phyloP scores from a whole-genome alignment of 2,797 vertebrate genomes.

The Neomorphus geoffroyi region DNA sequence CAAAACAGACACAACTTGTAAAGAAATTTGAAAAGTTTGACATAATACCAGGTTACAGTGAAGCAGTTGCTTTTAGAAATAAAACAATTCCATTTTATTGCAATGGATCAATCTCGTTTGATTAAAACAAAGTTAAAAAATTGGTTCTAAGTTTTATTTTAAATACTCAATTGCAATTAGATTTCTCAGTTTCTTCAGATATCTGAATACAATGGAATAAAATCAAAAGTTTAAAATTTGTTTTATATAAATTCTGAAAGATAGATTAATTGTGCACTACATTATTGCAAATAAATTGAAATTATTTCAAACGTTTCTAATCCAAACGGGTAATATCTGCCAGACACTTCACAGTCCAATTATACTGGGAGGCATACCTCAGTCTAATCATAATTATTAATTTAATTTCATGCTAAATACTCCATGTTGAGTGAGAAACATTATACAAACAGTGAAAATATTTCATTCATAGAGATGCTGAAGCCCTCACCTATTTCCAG shows the following conservation, averaged over 20 bases:
- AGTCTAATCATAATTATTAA: not conserved
- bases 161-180: not conserved
- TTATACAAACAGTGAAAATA: not conserved
- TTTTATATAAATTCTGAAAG: not conserved
- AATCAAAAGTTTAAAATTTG: not conserved
- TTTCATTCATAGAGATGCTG: not conserved
- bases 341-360: not conserved
- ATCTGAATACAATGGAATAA: not conserved
- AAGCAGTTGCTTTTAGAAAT: not conserved
- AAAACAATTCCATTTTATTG: not conserved
- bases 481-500: not conserved
- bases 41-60: not conserved
- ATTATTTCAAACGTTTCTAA: not conserved
- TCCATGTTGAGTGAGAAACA: not conserved
- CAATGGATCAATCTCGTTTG: not conserved
- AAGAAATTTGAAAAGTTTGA: not conserved
- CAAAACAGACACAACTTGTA: not conserved
- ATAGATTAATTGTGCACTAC: not conserved
- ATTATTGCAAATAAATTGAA: not conserved
- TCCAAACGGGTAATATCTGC: not conserved
- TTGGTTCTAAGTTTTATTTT: not conserved
- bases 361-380: not conserved
- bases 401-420: slow-evolving; percentile 17
- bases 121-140: slow-evolving; percentile 1
- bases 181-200: not conserved